Evolutionary conservation across 2,113 vertebrate genomes (phyloP).

Genomic region (Gyps fulvus): DNA sequence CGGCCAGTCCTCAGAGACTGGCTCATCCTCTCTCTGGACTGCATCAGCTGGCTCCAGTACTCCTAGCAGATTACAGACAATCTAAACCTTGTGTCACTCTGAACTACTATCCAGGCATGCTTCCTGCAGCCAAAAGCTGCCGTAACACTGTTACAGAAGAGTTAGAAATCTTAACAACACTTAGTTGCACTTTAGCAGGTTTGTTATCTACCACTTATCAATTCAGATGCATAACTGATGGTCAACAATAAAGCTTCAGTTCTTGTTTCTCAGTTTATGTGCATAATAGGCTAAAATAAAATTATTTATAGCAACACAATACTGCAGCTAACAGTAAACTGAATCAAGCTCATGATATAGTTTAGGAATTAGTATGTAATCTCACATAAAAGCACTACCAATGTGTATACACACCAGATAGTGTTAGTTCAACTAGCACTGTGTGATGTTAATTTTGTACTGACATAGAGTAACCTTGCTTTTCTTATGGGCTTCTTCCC

Average conservation of each 20-base stretch:
- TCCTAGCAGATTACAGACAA: constrained; percentile 19
- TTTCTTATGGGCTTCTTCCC: neutral
- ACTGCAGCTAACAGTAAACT: neutral
- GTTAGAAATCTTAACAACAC: neutral
- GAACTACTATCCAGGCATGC: neutral
- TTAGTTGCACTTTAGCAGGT: neutral
- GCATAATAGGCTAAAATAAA: neutral
- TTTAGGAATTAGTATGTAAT: neutral
- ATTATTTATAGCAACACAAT: neutral
- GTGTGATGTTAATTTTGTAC: neutral
- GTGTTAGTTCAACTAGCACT: neutral
- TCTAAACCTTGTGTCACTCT: constrained; percentile 45
- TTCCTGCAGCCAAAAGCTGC: neutral
- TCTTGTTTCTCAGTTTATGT: neutral
- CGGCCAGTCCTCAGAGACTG: neutral
- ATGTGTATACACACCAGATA: neutral
- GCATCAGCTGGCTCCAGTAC: constrained; percentile 48
- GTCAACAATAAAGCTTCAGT: neutral
- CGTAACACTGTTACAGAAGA: neutral
- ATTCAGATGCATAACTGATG: neutral
- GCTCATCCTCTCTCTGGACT: constrained; percentile 42
- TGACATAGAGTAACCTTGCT: neutral
- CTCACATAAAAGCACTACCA: neutral
- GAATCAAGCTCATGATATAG: neutral
- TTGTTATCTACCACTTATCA: neutral